These are phyloP conservation scores for Neotoma lepida DNA, from an alignment of 2,113 vertebrate genomes.

Conservation along the genomic window DNA sequence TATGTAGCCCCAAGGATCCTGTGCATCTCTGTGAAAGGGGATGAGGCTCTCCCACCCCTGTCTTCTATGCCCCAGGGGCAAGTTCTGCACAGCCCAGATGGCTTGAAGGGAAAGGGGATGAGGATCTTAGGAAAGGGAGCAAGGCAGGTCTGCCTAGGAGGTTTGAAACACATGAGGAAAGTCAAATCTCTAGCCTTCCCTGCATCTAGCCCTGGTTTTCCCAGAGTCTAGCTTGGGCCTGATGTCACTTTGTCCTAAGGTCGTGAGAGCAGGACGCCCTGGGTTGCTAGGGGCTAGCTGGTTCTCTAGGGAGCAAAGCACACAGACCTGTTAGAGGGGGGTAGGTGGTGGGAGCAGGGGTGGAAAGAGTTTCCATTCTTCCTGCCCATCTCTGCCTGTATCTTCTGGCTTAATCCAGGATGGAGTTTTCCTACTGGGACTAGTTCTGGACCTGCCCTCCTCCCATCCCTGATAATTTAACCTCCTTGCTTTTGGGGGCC, in stretches of 20 bases:
- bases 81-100: no score
- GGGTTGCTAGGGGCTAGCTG: not conserved
- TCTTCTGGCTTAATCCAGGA: not conserved
- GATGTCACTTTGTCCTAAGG: constrained; percentile 4
- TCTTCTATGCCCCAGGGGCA: not conserved
- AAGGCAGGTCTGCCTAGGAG: not conserved
- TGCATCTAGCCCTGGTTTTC: not conserved
- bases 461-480: not conserved
- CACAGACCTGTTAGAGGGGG: not conserved
- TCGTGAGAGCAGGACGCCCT: constrained; percentile 56
- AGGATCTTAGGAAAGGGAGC: accelerated
- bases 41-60: not conserved
- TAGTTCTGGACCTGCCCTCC: not conserved
- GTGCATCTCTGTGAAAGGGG: not conserved
- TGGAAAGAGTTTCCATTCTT: not conserved
- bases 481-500: not conserved
- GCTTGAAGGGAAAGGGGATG: not conserved
- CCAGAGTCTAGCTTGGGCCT: not conserved
- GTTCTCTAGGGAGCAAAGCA: constrained; percentile 58
- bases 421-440: constrained; percentile 60
- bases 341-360: no score
- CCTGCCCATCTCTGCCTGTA: not conserved
- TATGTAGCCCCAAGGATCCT: no score
- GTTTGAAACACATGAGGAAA: not conserved
- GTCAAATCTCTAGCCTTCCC: not conserved